Evolutionary conservation across 2,797 vertebrate species (phyloP), one percentile per base, ranked within the genome.

Genomic region (Crenichthys baileyi): DNA sequence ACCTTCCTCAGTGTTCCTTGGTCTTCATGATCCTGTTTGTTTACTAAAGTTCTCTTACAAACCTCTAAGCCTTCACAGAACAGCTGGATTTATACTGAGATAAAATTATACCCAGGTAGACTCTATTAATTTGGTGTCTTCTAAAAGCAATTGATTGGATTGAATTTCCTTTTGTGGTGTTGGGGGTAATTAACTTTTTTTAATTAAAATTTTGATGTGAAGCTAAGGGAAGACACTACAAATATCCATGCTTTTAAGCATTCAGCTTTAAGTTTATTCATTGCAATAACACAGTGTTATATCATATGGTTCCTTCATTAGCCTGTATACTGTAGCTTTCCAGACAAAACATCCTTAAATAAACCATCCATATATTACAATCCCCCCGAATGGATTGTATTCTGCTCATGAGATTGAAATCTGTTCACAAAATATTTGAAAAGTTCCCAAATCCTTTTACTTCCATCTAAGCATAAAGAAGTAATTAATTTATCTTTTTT

Each of bases 391-490:
- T 39, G 36, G 71, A 24, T 53, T 73, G 11, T 39, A 24, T 7
- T 12, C 5, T n/a, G 13, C 15, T 82, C 41, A 73, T 53, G 18
- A 67, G 6, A 56, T 51, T 74, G 44, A 83, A 63, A 81, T 44
- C 7, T 16, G 77, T 83, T 20, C 61, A 22, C 65, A n/a, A 71
- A 63, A 61, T 77, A 46, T 73, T 39, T 73, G 18, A 55, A 48
- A 51, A 41, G 61, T 80, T 71, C 44, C 20, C 24, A 74, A 82
- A 84, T 87, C 56, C 72, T 84, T 84, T 82, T 50, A 80, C 50
- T 29, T 74, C 44, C 44, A 75, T 70, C 46, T n/a, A 82, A 80
- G 44, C 85, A 75, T 73, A 46, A 80, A 77, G 74, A 84, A 77
- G 74, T 79, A 73, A 53, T 82, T n/a, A 1, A 3, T 79, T 84